Evolutionary conservation across 2,113 vertebrate species (phyloP).

Genomic region (Ranitomeya variabilis): DNA sequence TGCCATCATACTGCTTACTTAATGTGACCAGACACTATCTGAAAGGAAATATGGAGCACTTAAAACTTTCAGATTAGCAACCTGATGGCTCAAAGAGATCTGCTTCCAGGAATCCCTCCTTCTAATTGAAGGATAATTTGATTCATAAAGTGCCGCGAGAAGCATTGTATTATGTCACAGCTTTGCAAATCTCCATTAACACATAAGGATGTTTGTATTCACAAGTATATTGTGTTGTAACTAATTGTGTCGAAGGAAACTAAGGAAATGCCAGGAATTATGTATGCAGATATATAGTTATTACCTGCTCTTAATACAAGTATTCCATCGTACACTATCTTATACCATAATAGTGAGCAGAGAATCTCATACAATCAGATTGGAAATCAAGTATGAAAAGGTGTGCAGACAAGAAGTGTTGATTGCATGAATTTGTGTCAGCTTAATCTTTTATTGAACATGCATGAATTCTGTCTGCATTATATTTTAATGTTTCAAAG

Average conservation of each 20-base stretch:
- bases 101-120: constrained; percentile 67
- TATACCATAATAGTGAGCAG: background rate
- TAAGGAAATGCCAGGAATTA: constrained; percentile 1
- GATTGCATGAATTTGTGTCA: too few species aligned
- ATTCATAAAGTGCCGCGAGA: constrained; percentile 67
- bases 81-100: constrained; percentile 64
- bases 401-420: too few species aligned
- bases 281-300: background rate
- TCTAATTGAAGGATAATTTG: constrained; percentile 73
- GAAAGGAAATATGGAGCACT: constrained; percentile 51
- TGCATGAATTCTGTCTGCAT: too few species aligned
- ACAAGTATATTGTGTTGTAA: constrained; percentile 21
- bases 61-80: constrained; percentile 57
- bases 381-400: background rate
- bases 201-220: constrained; percentile 57
- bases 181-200: constrained; percentile 45
- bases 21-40: constrained; percentile 49
- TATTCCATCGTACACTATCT: background rate
- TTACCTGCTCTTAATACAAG: background rate
- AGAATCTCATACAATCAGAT: background rate
- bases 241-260: constrained; percentile 32
- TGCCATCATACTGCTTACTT: constrained; percentile 34
- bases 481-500: too few species aligned
- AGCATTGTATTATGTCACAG: constrained; percentile 55
- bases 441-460: too few species aligned